Percentiles rank a stretch among this genome's conserved stretches.
Evolutionary conservation across 2,888 invertebrate species (phyloP).

Genomic region (Mythimna ferrago): DNA sequence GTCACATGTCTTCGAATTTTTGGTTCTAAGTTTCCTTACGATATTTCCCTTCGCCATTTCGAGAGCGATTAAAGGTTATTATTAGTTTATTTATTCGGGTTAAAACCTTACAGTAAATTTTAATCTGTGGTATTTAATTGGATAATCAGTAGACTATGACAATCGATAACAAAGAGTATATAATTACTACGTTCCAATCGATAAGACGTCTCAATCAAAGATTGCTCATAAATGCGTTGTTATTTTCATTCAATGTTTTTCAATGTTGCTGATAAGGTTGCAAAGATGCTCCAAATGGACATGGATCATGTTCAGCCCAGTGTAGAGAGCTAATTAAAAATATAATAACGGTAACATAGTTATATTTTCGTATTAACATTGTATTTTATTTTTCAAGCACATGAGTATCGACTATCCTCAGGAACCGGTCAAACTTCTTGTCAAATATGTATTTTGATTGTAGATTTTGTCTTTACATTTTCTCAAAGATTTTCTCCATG

Average conservation of each 20-base stretch:
- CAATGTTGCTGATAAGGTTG: too few relatives aligned
- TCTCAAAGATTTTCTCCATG: constrained; percentile 4
- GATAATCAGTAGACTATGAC: neutral
- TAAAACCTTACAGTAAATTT: neutral
- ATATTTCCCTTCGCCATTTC: too few relatives aligned
- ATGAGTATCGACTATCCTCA: neutral
- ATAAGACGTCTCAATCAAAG: neutral
- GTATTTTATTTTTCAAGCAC: neutral
- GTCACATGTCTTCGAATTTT: too few relatives aligned
- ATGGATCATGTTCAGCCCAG: too few relatives aligned
- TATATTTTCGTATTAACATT: neutral
- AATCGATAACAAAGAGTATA: too few relatives aligned
- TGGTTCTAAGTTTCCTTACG: too few relatives aligned
- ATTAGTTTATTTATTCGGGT: neutral
- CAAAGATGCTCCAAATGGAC: too few relatives aligned
- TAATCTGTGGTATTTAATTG: neutral
- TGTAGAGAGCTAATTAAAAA: too few relatives aligned
- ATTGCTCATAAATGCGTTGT: neutral
- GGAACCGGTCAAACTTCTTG: neutral
- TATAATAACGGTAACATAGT: too few relatives aligned
- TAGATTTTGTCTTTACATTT: neutral
- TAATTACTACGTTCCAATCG: too few relatives aligned
- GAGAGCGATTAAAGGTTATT: neutral
- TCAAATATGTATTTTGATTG: neutral
- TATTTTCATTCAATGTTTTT: too few relatives aligned